Conservation (phyloP, 23 tunicate species). For the Pegea sp. region DNA sequence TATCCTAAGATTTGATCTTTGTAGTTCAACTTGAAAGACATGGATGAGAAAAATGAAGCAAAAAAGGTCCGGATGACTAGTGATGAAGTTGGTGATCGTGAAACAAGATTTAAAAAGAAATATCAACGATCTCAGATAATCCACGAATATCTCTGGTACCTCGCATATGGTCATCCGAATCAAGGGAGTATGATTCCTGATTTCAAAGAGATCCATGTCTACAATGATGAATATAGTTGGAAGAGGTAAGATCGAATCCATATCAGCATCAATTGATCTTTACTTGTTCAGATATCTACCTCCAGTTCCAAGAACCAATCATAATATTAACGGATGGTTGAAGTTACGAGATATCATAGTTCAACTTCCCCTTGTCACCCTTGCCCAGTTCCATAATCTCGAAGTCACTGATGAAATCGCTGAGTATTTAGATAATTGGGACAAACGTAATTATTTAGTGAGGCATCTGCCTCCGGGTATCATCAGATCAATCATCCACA, state of each 20-base stretch:
- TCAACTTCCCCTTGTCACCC: constrained; percentile 49
- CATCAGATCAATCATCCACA: constrained; percentile 20
- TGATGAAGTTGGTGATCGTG: too few species aligned
- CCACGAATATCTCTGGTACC: constrained; percentile 84
- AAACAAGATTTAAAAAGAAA: too few species aligned
- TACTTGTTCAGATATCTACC: constrained; percentile 36
- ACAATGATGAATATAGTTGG: constrained; percentile 28
- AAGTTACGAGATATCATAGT: constrained; percentile 71
- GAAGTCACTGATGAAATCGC: constrained; percentile 4
- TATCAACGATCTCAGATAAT: constrained; percentile 18
- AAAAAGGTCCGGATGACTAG: too few species aligned
- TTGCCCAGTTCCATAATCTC: constrained; percentile 37
- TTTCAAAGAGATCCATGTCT: constrained; percentile 10
- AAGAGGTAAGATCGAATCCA: constrained; percentile 17
- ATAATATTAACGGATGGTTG: constrained; percentile 43
- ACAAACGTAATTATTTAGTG: constrained; percentile 20
- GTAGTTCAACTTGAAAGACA: too few species aligned
- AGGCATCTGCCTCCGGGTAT: constrained; percentile 50
- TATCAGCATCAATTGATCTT: neutral
- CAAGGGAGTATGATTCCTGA: neutral
- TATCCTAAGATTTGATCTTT: too few species aligned
- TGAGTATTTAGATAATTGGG: constrained; percentile 17
- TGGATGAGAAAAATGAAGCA: too few species aligned
- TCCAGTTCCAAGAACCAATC: constrained; percentile 31
- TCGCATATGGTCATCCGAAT: constrained; percentile 70